A percentile compares a stretch with the other conserved stretches of the same genome.
phyloP scores from a whole-genome alignment of 2,113 vertebrate species.

The Emydocephalus ijimae region DNA sequence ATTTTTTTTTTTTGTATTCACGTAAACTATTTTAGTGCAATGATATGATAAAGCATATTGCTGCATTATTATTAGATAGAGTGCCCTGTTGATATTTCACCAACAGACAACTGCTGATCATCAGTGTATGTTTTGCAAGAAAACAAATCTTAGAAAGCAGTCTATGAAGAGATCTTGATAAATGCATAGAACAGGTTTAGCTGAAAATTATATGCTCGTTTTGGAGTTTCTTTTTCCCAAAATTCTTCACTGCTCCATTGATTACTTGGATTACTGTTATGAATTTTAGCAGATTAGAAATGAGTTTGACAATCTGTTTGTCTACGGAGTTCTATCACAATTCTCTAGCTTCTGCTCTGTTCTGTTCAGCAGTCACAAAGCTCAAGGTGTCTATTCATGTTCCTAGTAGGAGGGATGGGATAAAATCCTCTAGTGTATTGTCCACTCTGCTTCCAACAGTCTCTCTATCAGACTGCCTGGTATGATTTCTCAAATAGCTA shows the following conservation, averaged over 20 bases:
- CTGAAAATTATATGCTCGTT: fast-evolving
- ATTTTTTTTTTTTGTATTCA: not conserved
- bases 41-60: constrained; percentile 8
- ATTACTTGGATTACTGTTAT: not conserved
- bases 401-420: not conserved
- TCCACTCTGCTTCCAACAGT: not conserved
- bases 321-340: too few relatives aligned
- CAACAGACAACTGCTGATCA: not conserved
- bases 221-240: not conserved
- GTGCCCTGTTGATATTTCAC: not conserved
- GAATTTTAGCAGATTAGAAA: not conserved
- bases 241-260: not conserved
- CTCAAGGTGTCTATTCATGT: not conserved
- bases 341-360: not conserved
- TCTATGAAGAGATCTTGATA: not conserved
- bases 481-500: not conserved
- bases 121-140: constrained; percentile 4
- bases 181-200: not conserved
- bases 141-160: not conserved
- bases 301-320: not conserved
- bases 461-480: not conserved
- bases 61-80: constrained; percentile 20
- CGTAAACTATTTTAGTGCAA: not conserved
- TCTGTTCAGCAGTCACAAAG: not conserved
- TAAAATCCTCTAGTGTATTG: not conserved